Conservation (phyloP, 2,888 invertebrate species). For the Cheilosia grossa region DNA sequence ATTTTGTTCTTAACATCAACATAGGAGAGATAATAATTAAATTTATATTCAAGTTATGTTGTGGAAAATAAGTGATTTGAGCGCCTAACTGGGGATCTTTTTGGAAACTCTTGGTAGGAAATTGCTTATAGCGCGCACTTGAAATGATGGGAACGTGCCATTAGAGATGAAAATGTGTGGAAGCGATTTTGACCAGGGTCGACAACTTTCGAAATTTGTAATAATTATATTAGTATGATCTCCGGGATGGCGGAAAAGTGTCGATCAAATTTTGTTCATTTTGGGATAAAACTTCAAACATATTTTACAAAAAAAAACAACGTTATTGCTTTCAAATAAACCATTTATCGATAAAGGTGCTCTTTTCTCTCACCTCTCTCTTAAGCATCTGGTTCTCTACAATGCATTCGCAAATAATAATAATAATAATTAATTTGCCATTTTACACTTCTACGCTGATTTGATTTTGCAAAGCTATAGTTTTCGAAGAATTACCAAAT, state of each 20-base stretch:
- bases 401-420: too few relatives aligned
- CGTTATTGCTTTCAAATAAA: background rate
- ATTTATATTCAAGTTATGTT: conserved; percentile 47
- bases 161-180: conserved; percentile 16
- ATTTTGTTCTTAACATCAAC: background rate
- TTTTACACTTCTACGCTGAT: background rate
- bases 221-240: conserved; percentile 6
- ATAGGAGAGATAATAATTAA: conserved; percentile 30
- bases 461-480: background rate
- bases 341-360: background rate
- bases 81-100: conserved; percentile 29
- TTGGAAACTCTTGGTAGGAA: conserved; percentile 2
- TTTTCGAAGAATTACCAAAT: background rate
- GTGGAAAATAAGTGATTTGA: background rate
- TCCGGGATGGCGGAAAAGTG: background rate
- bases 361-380: too few relatives aligned
- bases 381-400: too few relatives aligned
- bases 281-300: too few relatives aligned
- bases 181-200: conserved; percentile 25
- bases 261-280: too few relatives aligned
- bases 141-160: conserved; percentile 16
- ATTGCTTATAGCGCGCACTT: conserved; percentile 8
- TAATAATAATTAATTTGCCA: background rate
- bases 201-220: background rate
- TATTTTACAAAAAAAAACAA: too few relatives aligned